A percentile compares a stretch with the other conserved stretches of the same genome.
Evolutionary conservation across 2,888 invertebrate species (phyloP).

Genomic region (Agriopis leucophaearia): DNA sequence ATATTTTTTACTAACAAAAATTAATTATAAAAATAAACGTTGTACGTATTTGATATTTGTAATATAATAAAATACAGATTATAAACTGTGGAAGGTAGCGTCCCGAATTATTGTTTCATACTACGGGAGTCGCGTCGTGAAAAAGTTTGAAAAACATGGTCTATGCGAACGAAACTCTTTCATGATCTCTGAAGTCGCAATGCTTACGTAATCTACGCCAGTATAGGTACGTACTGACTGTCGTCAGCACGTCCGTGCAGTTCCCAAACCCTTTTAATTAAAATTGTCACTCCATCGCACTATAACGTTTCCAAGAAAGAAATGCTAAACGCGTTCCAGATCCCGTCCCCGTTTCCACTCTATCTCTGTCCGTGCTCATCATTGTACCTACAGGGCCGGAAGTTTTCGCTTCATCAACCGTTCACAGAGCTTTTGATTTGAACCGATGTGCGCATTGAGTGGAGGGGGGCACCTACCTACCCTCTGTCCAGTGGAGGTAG

Average conservation of each 20-base stretch:
- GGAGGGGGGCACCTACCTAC: conserved; percentile 43
- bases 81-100: too few species aligned
- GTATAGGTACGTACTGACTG: background rate
- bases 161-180: background rate
- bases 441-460: conserved; percentile 66
- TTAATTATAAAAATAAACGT: too few species aligned
- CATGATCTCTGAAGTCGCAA: background rate
- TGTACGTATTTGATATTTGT: too few species aligned
- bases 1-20: too few species aligned
- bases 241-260: conserved; percentile 12
- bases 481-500: conserved; percentile 36
- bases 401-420: conserved; percentile 62
- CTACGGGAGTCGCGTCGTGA: too few species aligned
- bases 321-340: conserved; percentile 34
- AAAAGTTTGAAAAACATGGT: too few species aligned
- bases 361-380: conserved; percentile 41
- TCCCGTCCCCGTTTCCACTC: conserved; percentile 31
- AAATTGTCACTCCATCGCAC: conserved; percentile 28
- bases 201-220: background rate
- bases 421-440: conserved; percentile 64
- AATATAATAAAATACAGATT: too few species aligned
- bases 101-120: too few species aligned
- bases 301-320: conserved; percentile 28
- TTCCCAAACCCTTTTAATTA: conserved; percentile 26
- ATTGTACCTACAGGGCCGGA: conserved; percentile 55